Base-by-base conservation (phyloP, 1,140 invertebrate species). In the Orchesella cincta region DNA sequence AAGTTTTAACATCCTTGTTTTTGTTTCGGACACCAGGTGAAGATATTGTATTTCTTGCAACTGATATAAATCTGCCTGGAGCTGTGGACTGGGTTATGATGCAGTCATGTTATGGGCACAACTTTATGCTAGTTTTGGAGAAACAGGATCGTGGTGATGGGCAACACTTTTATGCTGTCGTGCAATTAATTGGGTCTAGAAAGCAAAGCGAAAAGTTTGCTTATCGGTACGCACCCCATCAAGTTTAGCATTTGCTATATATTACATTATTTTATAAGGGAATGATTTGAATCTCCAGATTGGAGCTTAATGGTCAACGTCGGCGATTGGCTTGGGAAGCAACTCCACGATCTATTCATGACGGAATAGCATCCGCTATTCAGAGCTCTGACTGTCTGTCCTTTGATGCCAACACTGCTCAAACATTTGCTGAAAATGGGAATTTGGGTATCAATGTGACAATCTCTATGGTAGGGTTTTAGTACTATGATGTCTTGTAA, bases 11-110 rank as follows among this genome's bases (percentile, higher is more conserved):
- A 33, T 71, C 31, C 5, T 33, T 5, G 23, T 64, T 23, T 26
- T 64, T 14, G 18, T 31, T 71, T 14, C 12, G 14, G 29, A 28
- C 36, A 71, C 1, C 82, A 90, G 90, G 90, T 70, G 98, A 99
- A 87, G 98, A 99, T 85, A 99, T 99, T 84, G 98, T 99, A 52
- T 99, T 99, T 86, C 88, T 99, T 81, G 98, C 98, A 0, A 99
- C 98, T 52, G 98, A 99, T 87, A 99, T 99, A 73, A 99, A 99
- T 88, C 89, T 99, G 79, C 97, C 97, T 70, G 98, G 98, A 76
- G 98, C 98, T 75, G 98, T 99, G 1, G 98, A 99, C 85, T 99
- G 98, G 62, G 98, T 99, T 0, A 99, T 99, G 98, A 99, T 99
- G 97, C 98, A 99, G 85, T 97, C 95, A 14, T 99, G 98, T 87